Percentiles rank a stretch among this genome's conserved stretches.
phyloP scores from a whole-genome alignment of 2,888 invertebrate genomes.

The Metacarcinus magister region DNA sequence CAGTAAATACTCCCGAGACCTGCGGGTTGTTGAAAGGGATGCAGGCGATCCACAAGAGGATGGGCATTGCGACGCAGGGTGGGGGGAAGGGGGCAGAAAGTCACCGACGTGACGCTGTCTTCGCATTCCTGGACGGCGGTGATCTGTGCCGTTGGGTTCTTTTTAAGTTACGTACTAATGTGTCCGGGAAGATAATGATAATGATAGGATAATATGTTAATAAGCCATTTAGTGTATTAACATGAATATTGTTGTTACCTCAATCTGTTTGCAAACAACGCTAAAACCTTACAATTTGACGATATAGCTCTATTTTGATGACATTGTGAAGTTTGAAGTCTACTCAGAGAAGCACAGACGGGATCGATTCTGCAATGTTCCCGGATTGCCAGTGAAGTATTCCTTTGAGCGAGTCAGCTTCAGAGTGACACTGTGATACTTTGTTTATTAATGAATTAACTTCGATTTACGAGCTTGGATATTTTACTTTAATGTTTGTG shows the following conservation, averaged over 20 bases:
- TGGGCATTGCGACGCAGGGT: not conserved
- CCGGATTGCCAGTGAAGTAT: no score
- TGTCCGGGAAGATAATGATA: not conserved
- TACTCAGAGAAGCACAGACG: not conserved
- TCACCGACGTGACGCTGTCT: not conserved
- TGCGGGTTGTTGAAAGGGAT: constrained; percentile 1
- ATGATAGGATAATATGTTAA: not conserved
- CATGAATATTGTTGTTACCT: no score
- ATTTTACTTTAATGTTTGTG: no score
- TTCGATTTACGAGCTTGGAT: no score
- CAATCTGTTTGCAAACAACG: not conserved
- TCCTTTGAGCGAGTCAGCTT: no score
- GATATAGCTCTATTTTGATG: not conserved
- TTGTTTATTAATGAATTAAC: no score
- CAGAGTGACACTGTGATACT: no score
- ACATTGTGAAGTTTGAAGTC: not conserved
- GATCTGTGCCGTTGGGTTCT: not conserved
- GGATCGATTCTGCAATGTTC: no score
- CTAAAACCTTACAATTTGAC: not conserved
- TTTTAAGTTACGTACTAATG: not conserved
- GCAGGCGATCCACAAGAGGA: not conserved
- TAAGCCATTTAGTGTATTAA: not conserved
- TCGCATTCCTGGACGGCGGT: not conserved
- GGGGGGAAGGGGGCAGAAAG: not conserved
- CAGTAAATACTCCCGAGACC: constrained; percentile 8